Evolutionary conservation across 2,113 vertebrate species (phyloP), one percentile per base, ranked within the genome.

Genomic region (Dascyllus trimaculatus): DNA sequence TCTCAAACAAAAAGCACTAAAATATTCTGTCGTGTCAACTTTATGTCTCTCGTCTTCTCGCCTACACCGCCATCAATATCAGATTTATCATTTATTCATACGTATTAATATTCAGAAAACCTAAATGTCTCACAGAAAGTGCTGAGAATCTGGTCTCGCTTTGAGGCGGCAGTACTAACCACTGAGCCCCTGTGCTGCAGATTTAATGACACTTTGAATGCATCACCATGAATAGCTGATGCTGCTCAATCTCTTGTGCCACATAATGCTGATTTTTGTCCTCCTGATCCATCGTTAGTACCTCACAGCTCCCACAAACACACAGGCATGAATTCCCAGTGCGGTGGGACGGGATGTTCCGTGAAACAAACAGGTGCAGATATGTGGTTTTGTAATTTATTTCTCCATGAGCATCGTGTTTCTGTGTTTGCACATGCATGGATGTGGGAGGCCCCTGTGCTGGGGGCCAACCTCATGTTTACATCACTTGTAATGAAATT

Each of bases 401-500:
- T 45, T 49, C 7, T 19, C n/a, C 22, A 7, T 19, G 1, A 61
- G 65, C 17, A 19, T 61, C 26, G 17, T 72, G 13, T 26, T 40
- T 45, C 40, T 59, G 10, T 57, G 25, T 63, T 59, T 46, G 48
- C 54, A 64, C 22, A 67, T 71, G 53, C 75, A 76, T 84, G 78
- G 59, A 85, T 77, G 86, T 83, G 67, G 81, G 80, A 78, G 86
- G 90, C 63, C 72, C 73, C 72, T 71, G 80, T 2, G 43, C 84
- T 90, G 76, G 65, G 86, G 85, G 81, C 79, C 76, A 82, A 89
- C 84, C 72, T 76, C 88, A 84, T 91, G 93, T 94, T 93, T 93
- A 93, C 90, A 91, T 93, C 85, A 78, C 78, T 89, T 88, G 63
- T 93, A 94, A 94, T 94, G 85, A 90, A 93, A 92, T 95, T 93